Base-by-base conservation (phyloP, 2,888 invertebrate genomes). In the Phyto melanocephala region DNA sequence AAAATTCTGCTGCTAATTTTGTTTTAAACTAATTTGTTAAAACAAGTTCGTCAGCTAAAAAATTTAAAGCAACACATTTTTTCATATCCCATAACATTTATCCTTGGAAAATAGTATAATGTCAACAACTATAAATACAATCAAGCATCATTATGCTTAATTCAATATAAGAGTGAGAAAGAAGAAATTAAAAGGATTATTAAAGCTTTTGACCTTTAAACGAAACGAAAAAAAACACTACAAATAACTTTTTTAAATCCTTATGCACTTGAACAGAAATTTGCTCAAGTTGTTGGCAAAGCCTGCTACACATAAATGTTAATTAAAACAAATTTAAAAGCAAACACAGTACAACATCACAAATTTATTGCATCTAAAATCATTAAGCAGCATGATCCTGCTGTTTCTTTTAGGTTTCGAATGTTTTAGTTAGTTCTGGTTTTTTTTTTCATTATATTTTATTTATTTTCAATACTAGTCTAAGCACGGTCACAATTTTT, bases 281-380 rank as follows among this genome's bases (percentile, higher is more conserved):
- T 63, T 47, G 13, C 47, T 47, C 20, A 33, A 63, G 11, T 47
- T 63, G 33, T 45, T 62, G 11, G 45, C 42, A 45, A 28, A 13
- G 28, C 15, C 15, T 33, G 28, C 33, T 17, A 22, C 11, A 33
- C 42, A 45, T 54, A n/a, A n/a, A n/a, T n/a, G n/a, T n/a, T n/a
- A n/a, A n/a, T n/a, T 63, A 33, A 65, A 45, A 45, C 56, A 56
- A 74, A 74, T 65, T 17, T 11, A 54, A 37, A 40, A 42, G 33
- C 0, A 40, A 10, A n/a, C 8, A 10, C 45, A 22, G 6, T 6
- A 45, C 15, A 45, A 45, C 1, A 4, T 7, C 7, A 5, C 3
- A 28, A 28, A 28, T 28, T 5, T 28, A 5, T 28, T 8, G 11
- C 47, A 20, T 2, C 2, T 17, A 35, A 17, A 56, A 8, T 28